These are phyloP conservation scores for Drosophila suboccidentalis DNA, from an alignment of 2,888 invertebrate genomes.

Conservation along the genomic window DNA sequence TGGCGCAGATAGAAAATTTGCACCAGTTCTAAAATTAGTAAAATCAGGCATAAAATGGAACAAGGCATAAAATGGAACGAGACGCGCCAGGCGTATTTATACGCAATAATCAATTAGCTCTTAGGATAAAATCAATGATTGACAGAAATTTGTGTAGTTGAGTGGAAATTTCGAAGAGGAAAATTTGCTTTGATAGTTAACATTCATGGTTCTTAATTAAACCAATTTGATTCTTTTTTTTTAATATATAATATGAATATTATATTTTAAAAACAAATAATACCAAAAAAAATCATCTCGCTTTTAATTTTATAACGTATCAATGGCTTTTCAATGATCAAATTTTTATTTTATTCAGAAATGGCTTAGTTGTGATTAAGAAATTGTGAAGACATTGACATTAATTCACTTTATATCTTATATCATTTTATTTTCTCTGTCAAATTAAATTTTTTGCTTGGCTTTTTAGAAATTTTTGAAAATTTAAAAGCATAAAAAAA, in stretches of 20 bases:
- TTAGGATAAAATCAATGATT: not conserved
- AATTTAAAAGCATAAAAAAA: not conserved
- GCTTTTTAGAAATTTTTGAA: not conserved
- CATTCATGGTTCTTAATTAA: too few species aligned
- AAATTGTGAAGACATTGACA: too few species aligned
- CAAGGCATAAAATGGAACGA: not conserved
- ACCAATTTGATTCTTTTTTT: too few species aligned
- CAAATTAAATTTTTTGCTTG: not conserved
- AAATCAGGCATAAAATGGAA: slow-evolving; percentile 5
- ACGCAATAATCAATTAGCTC: slow-evolving; percentile 8
- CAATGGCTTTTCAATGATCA: too few species aligned
- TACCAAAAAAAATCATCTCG: too few species aligned
- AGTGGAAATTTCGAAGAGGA: not conserved
- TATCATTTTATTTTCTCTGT: too few species aligned
- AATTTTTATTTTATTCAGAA: too few species aligned
- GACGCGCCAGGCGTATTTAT: not conserved
- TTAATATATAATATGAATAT: too few species aligned
- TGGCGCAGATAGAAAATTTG: slow-evolving; percentile 19
- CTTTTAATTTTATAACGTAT: too few species aligned
- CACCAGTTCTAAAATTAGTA: slow-evolving; percentile 13
- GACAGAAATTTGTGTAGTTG: not conserved
- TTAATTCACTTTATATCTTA: too few species aligned
- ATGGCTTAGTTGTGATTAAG: too few species aligned
- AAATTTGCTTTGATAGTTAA: not conserved
- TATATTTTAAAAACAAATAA: too few species aligned